Percentiles rank a stretch among this genome's conserved stretches.
These are phyloP conservation scores for Rambutsinella grinnellia DNA, from an alignment of 2,888 invertebrate genomes.

Conservation along the genomic window DNA sequence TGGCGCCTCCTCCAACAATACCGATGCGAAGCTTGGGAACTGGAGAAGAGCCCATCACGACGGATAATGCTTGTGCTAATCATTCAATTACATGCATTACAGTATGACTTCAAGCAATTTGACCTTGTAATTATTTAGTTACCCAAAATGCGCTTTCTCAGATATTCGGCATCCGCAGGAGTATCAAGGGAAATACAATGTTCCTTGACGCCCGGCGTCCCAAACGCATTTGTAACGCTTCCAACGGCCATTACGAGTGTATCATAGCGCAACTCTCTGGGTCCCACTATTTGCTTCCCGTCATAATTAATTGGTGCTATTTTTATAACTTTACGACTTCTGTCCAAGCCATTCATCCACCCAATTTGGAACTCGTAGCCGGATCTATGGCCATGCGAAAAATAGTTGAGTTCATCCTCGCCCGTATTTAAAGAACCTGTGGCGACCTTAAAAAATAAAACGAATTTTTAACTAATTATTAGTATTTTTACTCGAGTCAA, in stretches of 20 bases:
- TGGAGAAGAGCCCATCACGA: conserved; percentile 37
- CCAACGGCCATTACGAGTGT: conserved; percentile 58
- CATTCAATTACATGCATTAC: not conserved
- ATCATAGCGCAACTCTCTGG: conserved; percentile 49
- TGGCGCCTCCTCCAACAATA: conserved; percentile 59
- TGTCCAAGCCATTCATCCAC: conserved; percentile 56
- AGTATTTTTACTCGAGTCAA: not conserved
- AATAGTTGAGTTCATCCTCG: conserved; percentile 61
- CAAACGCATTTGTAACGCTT: conserved; percentile 47
- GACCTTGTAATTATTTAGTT: not conserved
- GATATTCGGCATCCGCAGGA: conserved; percentile 53
- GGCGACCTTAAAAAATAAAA: no score
- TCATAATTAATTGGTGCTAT: conserved; percentile 32
- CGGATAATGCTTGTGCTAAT: conserved; percentile 47
- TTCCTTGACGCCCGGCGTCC: conserved; percentile 55
- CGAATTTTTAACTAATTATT: not conserved
- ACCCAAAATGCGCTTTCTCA: conserved; percentile 52
- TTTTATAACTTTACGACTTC: conserved; percentile 36
- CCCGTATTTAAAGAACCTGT: conserved; percentile 57
- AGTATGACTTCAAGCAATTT: not conserved
- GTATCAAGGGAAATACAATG: conserved; percentile 55
- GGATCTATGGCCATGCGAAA: conserved; percentile 41
- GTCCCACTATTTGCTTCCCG: conserved; percentile 20
- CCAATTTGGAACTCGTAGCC: conserved; percentile 58
- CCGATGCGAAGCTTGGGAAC: conserved; percentile 57